Base-by-base conservation (phyloP, 2,113 vertebrate species). In the Nyctibius bracteatus region DNA sequence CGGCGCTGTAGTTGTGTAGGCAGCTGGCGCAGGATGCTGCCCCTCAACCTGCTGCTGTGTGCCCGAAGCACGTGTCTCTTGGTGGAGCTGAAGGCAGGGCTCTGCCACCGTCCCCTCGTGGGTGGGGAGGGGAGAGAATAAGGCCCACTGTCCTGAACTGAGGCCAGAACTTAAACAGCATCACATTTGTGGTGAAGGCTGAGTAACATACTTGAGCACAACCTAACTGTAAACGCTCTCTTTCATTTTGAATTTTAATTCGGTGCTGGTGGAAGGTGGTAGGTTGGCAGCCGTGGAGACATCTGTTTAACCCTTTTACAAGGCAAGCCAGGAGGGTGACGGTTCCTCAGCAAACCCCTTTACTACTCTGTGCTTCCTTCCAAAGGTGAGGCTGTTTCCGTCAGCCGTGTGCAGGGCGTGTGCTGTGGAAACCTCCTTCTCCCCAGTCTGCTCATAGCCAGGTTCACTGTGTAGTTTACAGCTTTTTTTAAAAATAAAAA, bases 121-220 rank as follows among this genome's bases (percentile, higher is more conserved):
- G 28, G 18, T 14, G n/a, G n/a, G n/a, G n/a, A n/a, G 86, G 9
- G 47, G 18, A 74, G 30, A 28, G 46, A 30, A 70, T 81, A 8
- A 9, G 27, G 47, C 49, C 44, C 41, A 0, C 33, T 2, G 35
- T 44, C 33, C 61, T 8, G 49, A 79, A 0, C 0, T 8, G 31
- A 65, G 81, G 44, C 28, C 37, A 3, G 24, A 13, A 2, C 57
- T 21, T 37, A 24, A 62, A 6, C 59, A 70, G 59, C 71, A 23
- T 75, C 23, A 5, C 37, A 2, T 54, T 68, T 63, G n/a, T 7
- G 14, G 7, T 20, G 46, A 41, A 41, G 33, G 17, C 55, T 1
- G 33, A 65, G 49, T 33, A 58, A 15, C 5, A 1, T 16, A 14
- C 46, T 41, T 14, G 31, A 63, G 30, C 39, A 13, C n/a, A 9